Evolutionary conservation across 1,140 invertebrate species (phyloP), one percentile per base, ranked within the genome.

Genomic region (Stenopsyche tienmushanensis): DNA sequence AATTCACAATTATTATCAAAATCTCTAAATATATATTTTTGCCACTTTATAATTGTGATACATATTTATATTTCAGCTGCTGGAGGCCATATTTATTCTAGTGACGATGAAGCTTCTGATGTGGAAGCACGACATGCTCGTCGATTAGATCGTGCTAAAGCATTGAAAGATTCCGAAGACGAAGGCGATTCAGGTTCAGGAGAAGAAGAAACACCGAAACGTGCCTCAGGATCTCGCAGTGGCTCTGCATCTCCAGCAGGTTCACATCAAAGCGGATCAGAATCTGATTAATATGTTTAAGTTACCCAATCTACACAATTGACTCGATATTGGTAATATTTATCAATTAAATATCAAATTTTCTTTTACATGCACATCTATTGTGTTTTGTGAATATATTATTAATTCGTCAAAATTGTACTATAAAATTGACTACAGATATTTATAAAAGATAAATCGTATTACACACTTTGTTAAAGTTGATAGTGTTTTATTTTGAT

Each of bases 101-200:
- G 92, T 0, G 94, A 96, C 67, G 93, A 93, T 45, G 92, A 94
- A 65, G 91, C 87, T 3, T 94, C 93, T 0, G 93, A 95, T 71
- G 87, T 94, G 71, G 93, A 96, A 71, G 86, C 87, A 0, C 83
- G 85, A 3, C 84, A 89, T 69, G 84, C 85, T 13, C 89, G 91
- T 63, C 86, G 90, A 58, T 77, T 88, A 26, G 88, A 92, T 73
- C 90, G 91, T 74, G 86, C 89, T 1, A 93, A 93, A 77, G 85
- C 86, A 25, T 80, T 91, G n/a, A 92, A 93, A 76, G 93, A 94
- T 75, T 94, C 93, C 0, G 93, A 96, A 66, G 87, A 88, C 72
- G 83, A 78, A 23, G 69, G 64, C 5, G 65, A 45, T 25, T 72
- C 68, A 0, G 80, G 75, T 26, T 75, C 73, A 55, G 78, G 76